Evolutionary conservation across 2,888 invertebrate species (phyloP).

Genomic region (Julus scandinavius): DNA sequence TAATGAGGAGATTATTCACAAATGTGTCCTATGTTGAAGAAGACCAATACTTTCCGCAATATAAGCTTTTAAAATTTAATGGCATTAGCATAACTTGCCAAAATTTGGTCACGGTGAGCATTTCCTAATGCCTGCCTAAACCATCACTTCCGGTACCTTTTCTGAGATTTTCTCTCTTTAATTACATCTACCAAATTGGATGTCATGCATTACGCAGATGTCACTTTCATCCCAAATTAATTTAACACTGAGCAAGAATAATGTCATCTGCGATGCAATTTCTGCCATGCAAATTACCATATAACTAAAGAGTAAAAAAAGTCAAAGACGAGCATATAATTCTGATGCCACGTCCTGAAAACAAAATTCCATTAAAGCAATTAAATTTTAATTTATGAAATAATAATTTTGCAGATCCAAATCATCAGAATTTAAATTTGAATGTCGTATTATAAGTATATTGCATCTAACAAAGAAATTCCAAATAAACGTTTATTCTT

Average conservation of each 20-base stretch:
- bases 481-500: too few species aligned
- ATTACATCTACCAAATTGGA: constrained; percentile 3
- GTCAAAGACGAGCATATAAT: background rate
- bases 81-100: constrained; percentile 8
- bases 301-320: background rate
- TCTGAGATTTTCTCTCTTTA: constrained; percentile 18
- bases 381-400: background rate
- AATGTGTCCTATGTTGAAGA: background rate
- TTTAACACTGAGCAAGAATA: constrained; percentile 18
- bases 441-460: too few species aligned
- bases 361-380: background rate
- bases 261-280: background rate
- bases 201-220: background rate
- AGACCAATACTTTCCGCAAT: constrained; percentile 1
- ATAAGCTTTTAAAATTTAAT: background rate
- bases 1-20: constrained; percentile 18
- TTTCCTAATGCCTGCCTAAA: background rate
- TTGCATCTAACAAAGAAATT: too few species aligned
- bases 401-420: background rate
- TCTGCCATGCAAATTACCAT: background rate
- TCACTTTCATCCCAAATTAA: constrained; percentile 18
- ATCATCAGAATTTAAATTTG: too few species aligned
- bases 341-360: background rate
- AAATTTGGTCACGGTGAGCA: background rate
- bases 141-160: background rate